Percentiles rank a stretch among this genome's conserved stretches.
Conservation (phyloP, 64 coral and sea anemone species). For the Stichodactyla helianthus region DNA sequence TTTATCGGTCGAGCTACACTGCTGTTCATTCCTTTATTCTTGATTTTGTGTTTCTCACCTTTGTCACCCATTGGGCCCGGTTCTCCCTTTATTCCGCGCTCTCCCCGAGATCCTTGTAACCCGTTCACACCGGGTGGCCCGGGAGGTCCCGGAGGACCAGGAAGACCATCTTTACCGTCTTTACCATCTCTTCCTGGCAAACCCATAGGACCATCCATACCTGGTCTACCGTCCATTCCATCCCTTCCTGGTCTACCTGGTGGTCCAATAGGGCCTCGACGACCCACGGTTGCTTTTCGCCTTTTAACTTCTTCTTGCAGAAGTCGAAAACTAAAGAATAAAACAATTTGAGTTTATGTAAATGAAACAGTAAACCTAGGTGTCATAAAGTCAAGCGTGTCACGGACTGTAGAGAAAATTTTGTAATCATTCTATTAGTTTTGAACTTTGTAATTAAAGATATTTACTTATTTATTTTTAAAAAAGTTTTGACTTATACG, state of each 20-base stretch:
- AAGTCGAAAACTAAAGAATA: constrained; percentile 12
- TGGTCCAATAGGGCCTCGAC: constrained; percentile 32
- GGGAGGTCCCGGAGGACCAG: constrained; percentile 44
- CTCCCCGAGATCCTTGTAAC: constrained; percentile 54
- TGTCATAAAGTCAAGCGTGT: no score
- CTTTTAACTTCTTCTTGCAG: constrained; percentile 45
- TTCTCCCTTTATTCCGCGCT: constrained; percentile 52
- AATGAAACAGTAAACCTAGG: no score
- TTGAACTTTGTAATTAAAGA: no score
- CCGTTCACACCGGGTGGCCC: constrained; percentile 78
- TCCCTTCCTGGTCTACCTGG: constrained; percentile 63
- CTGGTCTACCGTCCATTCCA: constrained; percentile 63
- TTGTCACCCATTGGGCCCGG: constrained; percentile 56
- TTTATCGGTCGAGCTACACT: no score
- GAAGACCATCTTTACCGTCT: constrained; percentile 57
- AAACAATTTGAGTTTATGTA: background rate
- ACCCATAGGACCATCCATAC: constrained; percentile 68
- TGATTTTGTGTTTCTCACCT: constrained; percentile 27
- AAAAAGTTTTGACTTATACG: no score
- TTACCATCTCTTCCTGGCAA: constrained; percentile 56
- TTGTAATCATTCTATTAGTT: no score
- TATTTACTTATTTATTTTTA: no score
- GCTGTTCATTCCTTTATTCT: no score
- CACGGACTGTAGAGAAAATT: no score
- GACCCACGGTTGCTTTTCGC: background rate